Conservation (phyloP, 2,113 vertebrate genomes). For the Alouatta palliata region DNA sequence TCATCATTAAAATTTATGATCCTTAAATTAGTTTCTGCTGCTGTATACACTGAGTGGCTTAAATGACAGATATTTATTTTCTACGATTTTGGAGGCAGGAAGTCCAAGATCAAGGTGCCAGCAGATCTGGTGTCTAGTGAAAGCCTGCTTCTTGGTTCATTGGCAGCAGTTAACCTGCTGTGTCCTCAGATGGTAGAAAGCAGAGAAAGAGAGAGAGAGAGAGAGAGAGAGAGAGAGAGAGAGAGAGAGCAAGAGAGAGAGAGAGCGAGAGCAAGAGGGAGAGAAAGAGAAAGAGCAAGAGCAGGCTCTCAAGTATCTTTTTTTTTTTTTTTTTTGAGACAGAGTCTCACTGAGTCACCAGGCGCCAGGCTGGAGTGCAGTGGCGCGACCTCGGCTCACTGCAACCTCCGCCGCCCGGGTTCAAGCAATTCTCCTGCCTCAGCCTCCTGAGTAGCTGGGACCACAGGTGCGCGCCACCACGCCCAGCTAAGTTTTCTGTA, state of each 20-base stretch:
- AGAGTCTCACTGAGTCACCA: no score
- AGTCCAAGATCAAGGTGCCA: not conserved
- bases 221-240: not conserved
- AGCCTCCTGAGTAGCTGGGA: no score
- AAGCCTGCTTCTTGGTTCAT: not conserved
- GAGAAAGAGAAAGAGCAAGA: not conserved
- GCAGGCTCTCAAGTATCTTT: not conserved
- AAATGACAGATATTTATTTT: not conserved
- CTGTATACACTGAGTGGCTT: not conserved
- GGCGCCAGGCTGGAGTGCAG: no score
- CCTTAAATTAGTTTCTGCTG: not conserved
- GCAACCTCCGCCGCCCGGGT: no score
- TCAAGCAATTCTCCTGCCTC: no score
- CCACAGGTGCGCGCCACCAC: no score
- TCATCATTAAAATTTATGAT: not conserved
- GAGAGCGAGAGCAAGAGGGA: not conserved
- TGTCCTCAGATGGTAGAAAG: not conserved
- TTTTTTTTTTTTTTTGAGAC: no score
- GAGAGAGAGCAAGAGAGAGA: accelerated
- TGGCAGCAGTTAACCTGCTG: not conserved
- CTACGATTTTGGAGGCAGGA: not conserved
- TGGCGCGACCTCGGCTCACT: no score
- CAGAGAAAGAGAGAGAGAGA: not conserved
- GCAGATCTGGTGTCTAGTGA: not conserved
- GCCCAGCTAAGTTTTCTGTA: no score